These are phyloP conservation scores for Fistularia tabacaria DNA, from an alignment of 2,797 vertebrate genomes.

Conservation along the genomic window DNA sequence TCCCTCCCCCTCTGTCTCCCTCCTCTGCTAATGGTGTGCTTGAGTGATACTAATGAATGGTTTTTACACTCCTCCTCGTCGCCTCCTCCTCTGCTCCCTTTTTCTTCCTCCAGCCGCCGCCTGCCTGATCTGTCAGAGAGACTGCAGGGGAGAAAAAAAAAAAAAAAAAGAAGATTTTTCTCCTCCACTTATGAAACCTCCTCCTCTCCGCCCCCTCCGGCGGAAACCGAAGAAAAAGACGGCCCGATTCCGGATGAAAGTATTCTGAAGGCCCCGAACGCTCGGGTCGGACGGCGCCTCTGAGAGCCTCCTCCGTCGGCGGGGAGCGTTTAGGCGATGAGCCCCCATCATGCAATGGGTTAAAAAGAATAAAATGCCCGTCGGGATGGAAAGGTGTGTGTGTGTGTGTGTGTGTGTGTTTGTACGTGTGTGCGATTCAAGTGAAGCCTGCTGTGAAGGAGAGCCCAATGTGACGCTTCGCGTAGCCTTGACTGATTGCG, in stretches of 20 bases:
- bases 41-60: slow-evolving; percentile 53
- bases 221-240: slow-evolving; percentile 41
- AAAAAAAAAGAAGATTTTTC: slow-evolving; percentile 20
- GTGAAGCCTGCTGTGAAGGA: slow-evolving; percentile 42
- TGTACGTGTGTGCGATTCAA: slow-evolving; percentile 7
- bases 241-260: slow-evolving; percentile 39
- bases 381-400: slow-evolving; percentile 11
- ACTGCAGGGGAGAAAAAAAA: slow-evolving; percentile 21
- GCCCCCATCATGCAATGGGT: neutral
- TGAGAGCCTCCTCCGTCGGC: slow-evolving; percentile 33
- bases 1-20: slow-evolving; percentile 6
- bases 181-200: slow-evolving; percentile 40
- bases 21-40: slow-evolving; percentile 43
- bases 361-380: slow-evolving; percentile 17
- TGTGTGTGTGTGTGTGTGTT: neutral
- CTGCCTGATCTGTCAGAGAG: slow-evolving; percentile 49
- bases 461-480: slow-evolving; percentile 20
- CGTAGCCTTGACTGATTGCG: slow-evolving; percentile 24
- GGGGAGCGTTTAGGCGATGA: slow-evolving; percentile 17
- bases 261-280: slow-evolving; percentile 32
- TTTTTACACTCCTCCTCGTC: slow-evolving; percentile 23
- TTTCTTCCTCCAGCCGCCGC: slow-evolving; percentile 31
- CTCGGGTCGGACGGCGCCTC: slow-evolving; percentile 13
- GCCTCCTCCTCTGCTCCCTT: slow-evolving; percentile 10
- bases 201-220: slow-evolving; percentile 42